Base-by-base conservation (phyloP, 2,888 invertebrate genomes). In the Chaetogeoica ovagalla region DNA sequence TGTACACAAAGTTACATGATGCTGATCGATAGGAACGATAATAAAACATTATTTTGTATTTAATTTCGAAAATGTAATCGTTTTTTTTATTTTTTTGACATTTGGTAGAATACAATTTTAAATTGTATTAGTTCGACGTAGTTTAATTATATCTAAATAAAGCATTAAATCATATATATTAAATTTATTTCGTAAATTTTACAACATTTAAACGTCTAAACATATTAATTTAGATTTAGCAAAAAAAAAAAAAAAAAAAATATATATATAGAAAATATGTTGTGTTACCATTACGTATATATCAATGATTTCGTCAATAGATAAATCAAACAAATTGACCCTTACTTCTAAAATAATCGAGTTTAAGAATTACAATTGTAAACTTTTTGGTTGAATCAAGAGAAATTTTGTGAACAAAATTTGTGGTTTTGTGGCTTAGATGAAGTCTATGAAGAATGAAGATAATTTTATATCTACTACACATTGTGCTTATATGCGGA, bases 321-420 rank as follows among this genome's bases (percentile, higher is more conserved):
- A 43, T 7, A 72, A 72, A 59, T 59, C 19, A 37, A 37, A 21
- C 9, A 30, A 72, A 60, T 60, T 60, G 17, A 60, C 3, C 30
- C 43, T n/a, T 57, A 60, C 19, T 23, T 15, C 13, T 7, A 30
- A 72, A 72, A 60, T 60, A 72, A 71, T 71, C n/a, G 39, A 19
- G 23, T 48, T 60, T 60, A 19, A 23, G 43, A 43, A 60, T 72
- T 60, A 72, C 21, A 2, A 17, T 21, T 19, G 60, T 72, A 60
- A 60, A 72, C 43, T 72, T 72, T 48, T 1, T 43, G 30, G 43
- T 13, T 5, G 39, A 60, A 72, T 43, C 43, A 72, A 59, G 23
- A 72, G 59, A 60, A 60, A 71, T 21, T 59, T 59, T 23, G n/a
- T 39, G 59, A 71, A 59, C 39, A 71, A 43, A 59, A 19, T 48